A percentile compares a stretch with the other conserved stretches of the same genome.
phyloP scores from a whole-genome alignment of 2,888 invertebrate species.

The Drosophila acutilabella region DNA sequence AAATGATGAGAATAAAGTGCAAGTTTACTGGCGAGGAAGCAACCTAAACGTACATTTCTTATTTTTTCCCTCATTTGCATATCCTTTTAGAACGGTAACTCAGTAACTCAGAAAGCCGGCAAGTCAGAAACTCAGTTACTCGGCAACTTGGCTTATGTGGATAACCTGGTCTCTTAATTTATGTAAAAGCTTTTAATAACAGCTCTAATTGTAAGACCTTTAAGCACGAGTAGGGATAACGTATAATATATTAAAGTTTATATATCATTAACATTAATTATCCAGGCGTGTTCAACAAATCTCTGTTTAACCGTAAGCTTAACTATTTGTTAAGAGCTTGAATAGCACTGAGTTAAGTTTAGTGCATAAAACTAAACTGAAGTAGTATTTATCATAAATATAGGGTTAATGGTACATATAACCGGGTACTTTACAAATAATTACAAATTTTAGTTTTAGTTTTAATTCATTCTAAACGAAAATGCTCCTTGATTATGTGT shows the following conservation, averaged over 20 bases:
- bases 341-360: not conserved
- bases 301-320: not conserved
- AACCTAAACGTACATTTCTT: slow-evolving; percentile 6
- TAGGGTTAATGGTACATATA: no score
- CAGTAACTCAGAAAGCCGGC: slow-evolving; percentile 27
- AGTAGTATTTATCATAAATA: no score
- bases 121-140: slow-evolving; percentile 17
- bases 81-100: slow-evolving; percentile 22
- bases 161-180: slow-evolving; percentile 51
- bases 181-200: slow-evolving; percentile 41
- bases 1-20: slow-evolving; percentile 64
- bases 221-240: slow-evolving; percentile 1
- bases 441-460: no score
- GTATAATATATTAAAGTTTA: not conserved
- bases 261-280: not conserved
- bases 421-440: no score
- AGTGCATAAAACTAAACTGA: no score
- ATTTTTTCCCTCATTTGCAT: slow-evolving; percentile 53
- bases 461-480: no score
- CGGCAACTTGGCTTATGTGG: slow-evolving; percentile 38
- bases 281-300: not conserved
- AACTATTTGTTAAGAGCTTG: not conserved
- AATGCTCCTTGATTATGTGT: no score
- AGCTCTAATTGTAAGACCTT: slow-evolving; percentile 28
- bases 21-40: slow-evolving; percentile 45